phyloP scores from a whole-genome alignment of 2,888 invertebrate species.

The Eupithecia pulchellata region DNA sequence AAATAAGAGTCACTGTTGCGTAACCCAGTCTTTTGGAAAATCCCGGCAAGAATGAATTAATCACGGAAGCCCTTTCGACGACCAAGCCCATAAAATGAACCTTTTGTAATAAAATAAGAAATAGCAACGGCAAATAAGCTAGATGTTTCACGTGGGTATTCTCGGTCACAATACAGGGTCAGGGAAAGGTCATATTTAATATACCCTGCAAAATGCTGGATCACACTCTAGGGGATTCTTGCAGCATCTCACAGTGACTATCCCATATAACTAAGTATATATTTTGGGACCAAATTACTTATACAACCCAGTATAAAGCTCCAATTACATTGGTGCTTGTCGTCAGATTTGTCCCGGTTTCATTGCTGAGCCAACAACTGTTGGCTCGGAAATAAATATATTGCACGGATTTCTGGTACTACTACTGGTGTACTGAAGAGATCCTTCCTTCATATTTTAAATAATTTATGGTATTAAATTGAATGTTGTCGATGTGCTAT shows the following conservation, averaged over 20 bases:
- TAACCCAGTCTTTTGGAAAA: conserved; percentile 30
- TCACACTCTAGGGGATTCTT: conserved; percentile 44
- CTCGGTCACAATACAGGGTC: conserved; percentile 55
- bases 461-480: too few species aligned
- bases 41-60: conserved; percentile 46
- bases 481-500: too few species aligned
- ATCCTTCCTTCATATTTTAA: too few species aligned
- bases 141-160: conserved; percentile 49
- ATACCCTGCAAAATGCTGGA: conserved; percentile 44
- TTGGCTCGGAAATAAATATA: too few species aligned
- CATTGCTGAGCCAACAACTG: conserved; percentile 15
- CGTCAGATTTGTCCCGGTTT: conserved; percentile 29
- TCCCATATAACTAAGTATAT: conserved; percentile 28
- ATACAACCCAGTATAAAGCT: conserved; percentile 21
- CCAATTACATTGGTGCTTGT: conserved; percentile 20
- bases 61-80: conserved; percentile 49
- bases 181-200: conserved; percentile 55
- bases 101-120: conserved; percentile 50
- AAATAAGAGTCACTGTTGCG: conserved; percentile 21
- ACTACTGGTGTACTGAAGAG: too few species aligned
- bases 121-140: conserved; percentile 51
- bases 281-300: conserved; percentile 38
- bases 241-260: conserved; percentile 40
- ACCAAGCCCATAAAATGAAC: conserved; percentile 46
- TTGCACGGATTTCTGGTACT: too few species aligned